A percentile compares a stretch with the other conserved stretches of the same genome.
These are phyloP conservation scores for Synanthedon myopaeformis DNA, from an alignment of 2,888 invertebrate species.

Conservation along the genomic window DNA sequence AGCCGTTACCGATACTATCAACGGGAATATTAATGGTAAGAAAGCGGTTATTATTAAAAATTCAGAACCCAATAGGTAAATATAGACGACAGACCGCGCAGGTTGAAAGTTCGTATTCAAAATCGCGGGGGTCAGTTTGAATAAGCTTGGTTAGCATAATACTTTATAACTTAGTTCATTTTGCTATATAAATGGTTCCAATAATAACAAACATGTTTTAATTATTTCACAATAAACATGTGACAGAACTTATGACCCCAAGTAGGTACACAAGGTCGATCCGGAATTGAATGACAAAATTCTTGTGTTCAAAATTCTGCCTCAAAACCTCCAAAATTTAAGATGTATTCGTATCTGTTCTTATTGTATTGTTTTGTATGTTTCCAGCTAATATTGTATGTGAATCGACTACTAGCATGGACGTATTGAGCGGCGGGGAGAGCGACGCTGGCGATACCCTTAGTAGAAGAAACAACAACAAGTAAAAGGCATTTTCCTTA, in stretches of 20 bases:
- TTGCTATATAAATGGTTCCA: too few relatives aligned
- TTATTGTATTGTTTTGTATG: slow-evolving; percentile 21
- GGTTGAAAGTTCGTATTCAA: too few relatives aligned
- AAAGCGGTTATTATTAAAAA: background rate
- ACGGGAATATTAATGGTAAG: slow-evolving; percentile 46
- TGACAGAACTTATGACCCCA: too few relatives aligned
- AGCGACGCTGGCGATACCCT: slow-evolving; percentile 60
- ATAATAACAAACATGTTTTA: too few relatives aligned
- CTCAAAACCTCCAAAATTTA: background rate
- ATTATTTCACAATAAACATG: too few relatives aligned
- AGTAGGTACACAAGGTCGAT: too few relatives aligned
- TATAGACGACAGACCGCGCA: too few relatives aligned
- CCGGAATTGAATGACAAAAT: too few relatives aligned
- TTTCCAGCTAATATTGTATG: slow-evolving; percentile 29
- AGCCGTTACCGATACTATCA: slow-evolving; percentile 28
- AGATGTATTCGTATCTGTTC: background rate
- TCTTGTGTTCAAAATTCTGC: background rate
- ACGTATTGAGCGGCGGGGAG: slow-evolving; percentile 62
- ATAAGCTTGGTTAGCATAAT: too few relatives aligned
- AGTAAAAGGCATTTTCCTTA: slow-evolving; percentile 17
- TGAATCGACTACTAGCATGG: slow-evolving; percentile 60
- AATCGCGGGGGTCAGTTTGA: too few relatives aligned
- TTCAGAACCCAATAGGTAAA: too few relatives aligned
- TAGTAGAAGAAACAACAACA: slow-evolving; percentile 59
- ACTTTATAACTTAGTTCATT: too few relatives aligned